These are phyloP conservation scores for Rhopilema esculentum DNA, from an alignment of 30 jellyfish, hydroid and myxozoan genomes.

Conservation along the genomic window DNA sequence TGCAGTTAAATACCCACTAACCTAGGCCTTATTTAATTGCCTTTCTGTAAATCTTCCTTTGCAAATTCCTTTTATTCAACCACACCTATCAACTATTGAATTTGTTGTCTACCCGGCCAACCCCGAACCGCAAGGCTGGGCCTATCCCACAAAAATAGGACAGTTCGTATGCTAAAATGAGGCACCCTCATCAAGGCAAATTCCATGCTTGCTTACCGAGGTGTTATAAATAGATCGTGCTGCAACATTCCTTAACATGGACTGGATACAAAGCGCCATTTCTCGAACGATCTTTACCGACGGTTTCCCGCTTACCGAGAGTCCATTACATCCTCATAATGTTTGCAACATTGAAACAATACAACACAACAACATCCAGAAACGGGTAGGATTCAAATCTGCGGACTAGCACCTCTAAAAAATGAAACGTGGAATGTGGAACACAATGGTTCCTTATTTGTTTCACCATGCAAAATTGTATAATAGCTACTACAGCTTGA, in stretches of 20 bases:
- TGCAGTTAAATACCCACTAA: no score
- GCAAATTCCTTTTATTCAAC: not conserved
- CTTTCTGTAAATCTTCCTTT: not conserved
- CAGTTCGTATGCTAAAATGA: not conserved
- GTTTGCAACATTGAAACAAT: not conserved
- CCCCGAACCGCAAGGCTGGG: no score
- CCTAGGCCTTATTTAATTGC: not conserved
- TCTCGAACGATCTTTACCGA: not conserved
- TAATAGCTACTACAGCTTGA: no score
- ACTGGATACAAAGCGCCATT: conserved; percentile 15
- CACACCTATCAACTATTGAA: not conserved
- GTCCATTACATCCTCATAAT: not conserved
- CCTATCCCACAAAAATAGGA: no score
- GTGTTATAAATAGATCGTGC: not conserved
- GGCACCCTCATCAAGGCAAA: not conserved
- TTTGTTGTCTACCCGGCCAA: not conserved
- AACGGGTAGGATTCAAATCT: not conserved
- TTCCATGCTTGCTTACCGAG: not conserved
- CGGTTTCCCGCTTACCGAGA: not conserved
- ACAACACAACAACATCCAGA: not conserved
- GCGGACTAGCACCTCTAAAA: not conserved
- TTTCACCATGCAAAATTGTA: no score
- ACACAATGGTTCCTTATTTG: no score
- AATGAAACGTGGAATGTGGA: not conserved
- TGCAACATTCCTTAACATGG: not conserved